Conservation (phyloP, 2,113 vertebrate species). For the Lophura nycthemera region DNA sequence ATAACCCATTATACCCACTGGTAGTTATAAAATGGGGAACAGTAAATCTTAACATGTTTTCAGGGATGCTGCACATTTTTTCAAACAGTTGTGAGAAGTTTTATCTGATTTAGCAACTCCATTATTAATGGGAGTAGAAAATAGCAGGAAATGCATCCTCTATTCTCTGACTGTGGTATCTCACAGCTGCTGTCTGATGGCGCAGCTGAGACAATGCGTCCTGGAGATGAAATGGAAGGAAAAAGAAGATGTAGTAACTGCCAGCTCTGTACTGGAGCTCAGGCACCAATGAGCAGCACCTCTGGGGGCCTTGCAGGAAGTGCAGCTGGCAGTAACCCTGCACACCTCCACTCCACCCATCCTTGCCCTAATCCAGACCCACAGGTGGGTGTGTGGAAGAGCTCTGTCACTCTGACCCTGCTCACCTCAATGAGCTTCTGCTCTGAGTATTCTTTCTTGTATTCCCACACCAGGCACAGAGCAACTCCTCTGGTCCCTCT, state of each 20-base stretch:
- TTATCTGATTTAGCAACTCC: not conserved
- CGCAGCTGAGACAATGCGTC: rapidly evolving
- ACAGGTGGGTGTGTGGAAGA: not conserved
- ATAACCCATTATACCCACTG: constrained; percentile 12
- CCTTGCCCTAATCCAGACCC: not conserved
- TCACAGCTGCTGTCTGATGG: not conserved
- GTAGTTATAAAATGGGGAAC: not conserved
- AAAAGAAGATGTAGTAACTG: not conserved
- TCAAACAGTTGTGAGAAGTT: not conserved
- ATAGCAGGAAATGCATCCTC: not conserved
- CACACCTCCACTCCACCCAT: rapidly evolving
- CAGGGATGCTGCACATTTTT: not conserved
- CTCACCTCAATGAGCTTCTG: too few relatives aligned
- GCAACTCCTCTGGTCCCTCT: not conserved
- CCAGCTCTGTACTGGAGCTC: not conserved
- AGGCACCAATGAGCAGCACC: rapidly evolving
- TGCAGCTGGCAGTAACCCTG: rapidly evolving
- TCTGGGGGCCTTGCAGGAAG: rapidly evolving
- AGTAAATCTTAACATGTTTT: constrained; percentile 37
- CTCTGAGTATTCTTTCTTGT: too few relatives aligned
- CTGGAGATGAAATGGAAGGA: not conserved
- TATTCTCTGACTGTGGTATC: rapidly evolving
- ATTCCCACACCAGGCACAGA: rapidly evolving
- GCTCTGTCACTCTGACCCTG: not conserved
- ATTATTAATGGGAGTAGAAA: not conserved